Conservation (phyloP, 2,888 invertebrate species). For the Drosophila nigricruria region DNA sequence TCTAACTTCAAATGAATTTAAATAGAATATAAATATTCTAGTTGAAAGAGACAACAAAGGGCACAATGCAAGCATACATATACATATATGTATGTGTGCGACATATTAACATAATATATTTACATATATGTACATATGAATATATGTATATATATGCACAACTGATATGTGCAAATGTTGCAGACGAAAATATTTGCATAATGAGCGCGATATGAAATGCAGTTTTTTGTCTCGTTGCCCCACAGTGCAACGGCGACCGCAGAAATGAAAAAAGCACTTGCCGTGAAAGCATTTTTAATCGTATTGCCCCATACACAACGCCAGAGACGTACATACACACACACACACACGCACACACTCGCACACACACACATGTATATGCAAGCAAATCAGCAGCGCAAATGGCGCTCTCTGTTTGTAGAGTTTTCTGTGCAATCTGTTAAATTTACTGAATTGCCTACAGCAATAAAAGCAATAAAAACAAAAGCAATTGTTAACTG, state of each 20-base stretch:
- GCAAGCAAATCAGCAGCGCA: conserved; percentile 38
- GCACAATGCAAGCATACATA: background rate
- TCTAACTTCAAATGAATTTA: background rate
- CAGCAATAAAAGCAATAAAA: conserved; percentile 47
- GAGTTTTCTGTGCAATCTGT: conserved; percentile 74
- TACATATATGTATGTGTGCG: background rate
- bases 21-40: background rate
- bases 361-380: background rate
- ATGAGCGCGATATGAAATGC: conserved; percentile 60
- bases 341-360: conserved; percentile 18
- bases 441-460: conserved; percentile 71
- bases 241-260: conserved; percentile 54
- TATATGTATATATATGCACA: background rate
- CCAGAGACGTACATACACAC: background rate
- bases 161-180: conserved; percentile 16
- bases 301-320: conserved; percentile 55
- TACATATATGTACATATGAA: background rate
- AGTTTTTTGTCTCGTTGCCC: conserved; percentile 16
- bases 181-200: conserved; percentile 44
- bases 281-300: conserved; percentile 82
- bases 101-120: conserved; percentile 7
- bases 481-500: conserved; percentile 51
- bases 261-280: conserved; percentile 80
- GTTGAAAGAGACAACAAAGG: background rate
- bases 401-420: conserved; percentile 50